phyloP scores from a whole-genome alignment of 2,888 invertebrate species.

The Megalurothrips usitatus region DNA sequence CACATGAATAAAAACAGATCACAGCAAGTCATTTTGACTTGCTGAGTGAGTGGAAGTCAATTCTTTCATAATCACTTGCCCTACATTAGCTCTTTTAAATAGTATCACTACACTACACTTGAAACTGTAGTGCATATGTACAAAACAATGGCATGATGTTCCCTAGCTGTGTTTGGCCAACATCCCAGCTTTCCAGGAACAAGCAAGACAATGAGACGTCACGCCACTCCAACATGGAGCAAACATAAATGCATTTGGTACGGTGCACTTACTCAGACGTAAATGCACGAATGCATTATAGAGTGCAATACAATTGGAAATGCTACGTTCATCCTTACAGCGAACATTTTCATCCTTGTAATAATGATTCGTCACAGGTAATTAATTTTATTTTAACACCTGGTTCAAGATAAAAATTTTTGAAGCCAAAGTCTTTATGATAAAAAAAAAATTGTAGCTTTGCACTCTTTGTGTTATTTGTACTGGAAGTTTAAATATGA shows the following conservation, averaged over 20 bases:
- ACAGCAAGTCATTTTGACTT: slow-evolving; percentile 8
- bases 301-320: neutral
- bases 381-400: neutral
- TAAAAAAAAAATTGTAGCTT: slow-evolving; percentile 8
- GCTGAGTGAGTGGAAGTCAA: slow-evolving; percentile 12
- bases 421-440: slow-evolving; percentile 6
- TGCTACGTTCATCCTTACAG: slow-evolving; percentile 6
- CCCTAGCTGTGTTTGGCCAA: neutral
- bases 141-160: slow-evolving; percentile 14
- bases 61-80: neutral
- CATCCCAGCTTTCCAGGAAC: neutral
- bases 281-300: slow-evolving; percentile 1
- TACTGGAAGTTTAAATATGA: neutral
- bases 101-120: slow-evolving; percentile 25
- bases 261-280: neutral
- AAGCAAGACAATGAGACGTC: neutral
- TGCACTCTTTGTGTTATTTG: slow-evolving; percentile 9
- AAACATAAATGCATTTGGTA: slow-evolving; percentile 25
- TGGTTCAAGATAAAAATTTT: slow-evolving; percentile 7
- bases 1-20: slow-evolving; percentile 8
- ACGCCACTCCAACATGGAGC: slow-evolving; percentile 19
- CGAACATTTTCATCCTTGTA: neutral
- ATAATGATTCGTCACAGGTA: neutral
- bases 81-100: slow-evolving; percentile 25
- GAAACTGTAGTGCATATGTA: slow-evolving; percentile 19